Evolutionary conservation across 2,113 vertebrate species (phyloP).

Genomic region (Calyptommatus sinebrachiatus): DNA sequence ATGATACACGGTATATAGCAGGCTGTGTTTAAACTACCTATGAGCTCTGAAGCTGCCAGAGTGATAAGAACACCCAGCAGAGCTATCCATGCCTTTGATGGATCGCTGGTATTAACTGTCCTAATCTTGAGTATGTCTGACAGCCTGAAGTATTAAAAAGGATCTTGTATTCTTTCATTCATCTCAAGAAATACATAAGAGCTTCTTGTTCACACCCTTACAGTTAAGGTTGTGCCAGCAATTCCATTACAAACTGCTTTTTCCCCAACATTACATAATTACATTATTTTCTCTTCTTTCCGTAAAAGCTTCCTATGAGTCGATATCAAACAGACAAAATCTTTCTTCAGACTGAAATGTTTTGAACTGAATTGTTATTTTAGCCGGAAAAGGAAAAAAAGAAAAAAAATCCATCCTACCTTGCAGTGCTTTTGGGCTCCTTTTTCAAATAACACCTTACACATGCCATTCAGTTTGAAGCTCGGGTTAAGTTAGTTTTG

Average conservation of each 20-base stretch:
- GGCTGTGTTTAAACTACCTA: constrained; percentile 18
- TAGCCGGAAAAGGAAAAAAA: not conserved
- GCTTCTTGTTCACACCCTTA: accelerated
- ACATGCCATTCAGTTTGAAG: not conserved
- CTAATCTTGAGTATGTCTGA: accelerated
- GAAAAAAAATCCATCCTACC: not conserved
- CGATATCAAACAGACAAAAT: constrained; percentile 5
- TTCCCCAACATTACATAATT: constrained; percentile 26
- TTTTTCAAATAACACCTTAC: not conserved
- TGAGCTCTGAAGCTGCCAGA: constrained; percentile 3
- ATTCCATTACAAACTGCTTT: not conserved
- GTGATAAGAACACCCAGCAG: not conserved
- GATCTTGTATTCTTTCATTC: not conserved
- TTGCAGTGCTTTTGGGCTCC: not conserved
- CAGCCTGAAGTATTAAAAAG: not conserved
- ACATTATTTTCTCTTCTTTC: not conserved
- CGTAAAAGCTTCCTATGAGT: constrained; percentile 1
- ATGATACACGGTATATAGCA: not conserved
- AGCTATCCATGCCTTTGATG: not conserved
- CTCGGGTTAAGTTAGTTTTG: too few species aligned
- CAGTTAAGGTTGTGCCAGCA: accelerated
- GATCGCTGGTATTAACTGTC: not conserved
- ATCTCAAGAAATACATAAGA: accelerated
- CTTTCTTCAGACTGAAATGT: not conserved
- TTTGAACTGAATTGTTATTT: not conserved